phyloP scores from a whole-genome alignment of 2,113 vertebrate genomes.

The Smithornis capensis region DNA sequence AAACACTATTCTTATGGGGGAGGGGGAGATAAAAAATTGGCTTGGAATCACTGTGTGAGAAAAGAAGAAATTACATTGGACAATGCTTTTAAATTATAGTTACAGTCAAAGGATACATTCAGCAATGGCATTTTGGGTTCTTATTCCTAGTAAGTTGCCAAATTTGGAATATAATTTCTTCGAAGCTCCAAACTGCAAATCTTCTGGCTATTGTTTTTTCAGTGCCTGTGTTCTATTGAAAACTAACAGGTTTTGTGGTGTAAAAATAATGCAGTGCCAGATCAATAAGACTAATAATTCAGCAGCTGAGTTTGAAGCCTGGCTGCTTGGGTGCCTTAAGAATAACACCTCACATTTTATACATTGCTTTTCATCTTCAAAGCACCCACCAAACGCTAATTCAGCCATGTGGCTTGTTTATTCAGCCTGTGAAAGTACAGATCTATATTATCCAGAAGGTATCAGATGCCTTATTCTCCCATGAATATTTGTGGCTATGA shows the following conservation, averaged over 20 bases:
- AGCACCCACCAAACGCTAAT: neutral
- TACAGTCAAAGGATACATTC: slow-evolving; percentile 35
- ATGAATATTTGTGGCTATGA: neutral
- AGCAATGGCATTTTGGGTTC: neutral
- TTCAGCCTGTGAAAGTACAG: neutral
- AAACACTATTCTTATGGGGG: slow-evolving; percentile 65
- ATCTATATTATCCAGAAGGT: neutral
- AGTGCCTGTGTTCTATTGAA: neutral
- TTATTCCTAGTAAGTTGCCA: neutral
- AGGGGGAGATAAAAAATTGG: slow-evolving; percentile 57
- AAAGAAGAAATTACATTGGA: slow-evolving; percentile 29
- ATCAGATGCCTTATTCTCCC: neutral
- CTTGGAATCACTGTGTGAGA: slow-evolving; percentile 28
- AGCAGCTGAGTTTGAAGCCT: slow-evolving; percentile 44
- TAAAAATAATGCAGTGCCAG: slow-evolving; percentile 6
- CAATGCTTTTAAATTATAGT: slow-evolving; percentile 41
- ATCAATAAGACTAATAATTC: slow-evolving; percentile 54
- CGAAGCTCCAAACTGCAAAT: neutral
- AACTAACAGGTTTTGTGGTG: neutral
- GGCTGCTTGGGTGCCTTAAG: slow-evolving; percentile 6
- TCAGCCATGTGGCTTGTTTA: neutral
- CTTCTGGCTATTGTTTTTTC: neutral
- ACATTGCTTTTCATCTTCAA: neutral
- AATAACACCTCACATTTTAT: slow-evolving; percentile 15
- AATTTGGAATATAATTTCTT: neutral